These are phyloP conservation scores for Gallirallus australis DNA, from an alignment of 2,797 vertebrate genomes.

Conservation along the genomic window DNA sequence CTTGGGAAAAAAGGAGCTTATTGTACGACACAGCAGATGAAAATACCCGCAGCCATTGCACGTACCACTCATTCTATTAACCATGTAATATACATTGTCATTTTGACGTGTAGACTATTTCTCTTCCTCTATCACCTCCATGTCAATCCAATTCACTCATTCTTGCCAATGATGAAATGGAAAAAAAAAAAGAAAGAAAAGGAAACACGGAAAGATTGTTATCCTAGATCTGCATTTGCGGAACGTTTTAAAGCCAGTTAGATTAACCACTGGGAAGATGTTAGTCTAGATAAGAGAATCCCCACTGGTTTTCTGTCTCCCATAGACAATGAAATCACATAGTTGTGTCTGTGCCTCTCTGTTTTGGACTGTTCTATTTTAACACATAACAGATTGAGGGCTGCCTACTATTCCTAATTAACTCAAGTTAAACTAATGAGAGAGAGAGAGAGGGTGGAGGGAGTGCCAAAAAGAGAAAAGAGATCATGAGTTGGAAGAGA, in stretches of 20 bases:
- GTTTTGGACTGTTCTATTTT: constrained; percentile 78
- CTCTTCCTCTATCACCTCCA: constrained; percentile 79
- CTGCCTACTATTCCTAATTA: constrained; percentile 84
- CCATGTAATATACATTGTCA: constrained; percentile 83
- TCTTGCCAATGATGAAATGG: constrained; percentile 61
- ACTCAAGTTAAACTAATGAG: constrained; percentile 84
- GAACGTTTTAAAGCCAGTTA: constrained; percentile 76
- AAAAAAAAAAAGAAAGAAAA: not conserved
- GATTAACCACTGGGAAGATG: constrained; percentile 84
- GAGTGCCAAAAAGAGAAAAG: constrained; percentile 38
- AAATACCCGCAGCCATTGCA: constrained; percentile 70
- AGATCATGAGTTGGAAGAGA: constrained; percentile 52
- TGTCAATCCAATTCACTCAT: constrained; percentile 79
- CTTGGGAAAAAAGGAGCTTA: constrained; percentile 53
- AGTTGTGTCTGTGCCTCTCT: constrained; percentile 82
- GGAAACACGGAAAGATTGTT: constrained; percentile 67
- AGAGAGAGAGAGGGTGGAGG: constrained; percentile 50
- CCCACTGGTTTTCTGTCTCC: constrained; percentile 87
- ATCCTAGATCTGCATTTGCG: constrained; percentile 58
- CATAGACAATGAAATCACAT: constrained; percentile 84
- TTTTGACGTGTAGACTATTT: constrained; percentile 82
- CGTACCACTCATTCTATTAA: constrained; percentile 76
- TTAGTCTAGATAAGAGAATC: constrained; percentile 84
- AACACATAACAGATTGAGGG: constrained; percentile 74
- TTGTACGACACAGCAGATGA: constrained; percentile 65